Evolutionary conservation across 2,797 vertebrate genomes (phyloP), one percentile per base, ranked within the genome.

Genomic region (Poeciliopsis presidionis): DNA sequence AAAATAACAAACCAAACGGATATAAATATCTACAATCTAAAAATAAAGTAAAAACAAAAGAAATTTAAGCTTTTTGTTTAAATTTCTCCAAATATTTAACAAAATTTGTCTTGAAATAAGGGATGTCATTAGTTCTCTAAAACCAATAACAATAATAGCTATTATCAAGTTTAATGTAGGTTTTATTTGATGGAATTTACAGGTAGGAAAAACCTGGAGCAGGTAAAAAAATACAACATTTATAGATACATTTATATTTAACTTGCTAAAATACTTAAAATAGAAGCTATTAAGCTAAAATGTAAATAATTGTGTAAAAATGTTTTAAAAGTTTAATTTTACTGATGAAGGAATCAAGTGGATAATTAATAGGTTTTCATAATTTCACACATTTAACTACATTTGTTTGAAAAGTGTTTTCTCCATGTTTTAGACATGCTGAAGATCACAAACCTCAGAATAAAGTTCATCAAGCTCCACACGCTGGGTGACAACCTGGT

Each of bases 381-480:
- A n/a, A 69, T 43, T n/a, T 41, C 13, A 67, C 14, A 43, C 63
- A 67, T 67, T 5, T n/a, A 43, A 67, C 5, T 67, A 7, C 5
- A 43, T 46, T 46, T 46, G 43, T 46, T 71, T 28, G 43, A n/a
- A 46, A 71, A 28, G 2, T 7, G 22, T 45, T 67, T 61, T 73
- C 70, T 78, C 43, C 74, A n/a, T 73, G 53, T 72, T 39, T 70
- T 2, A 99, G 98, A 97, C 92, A 93, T 99, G 70, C 87, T 99
- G 88, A 98, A 97, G 92, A 99, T 99, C 94, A 99, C 98, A 2
- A 99, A 99, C 91, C 89, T 99, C 84, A 96, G 97, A 45, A 93
- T 99, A 70, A 96, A 95, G 59, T 98, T 99, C 73, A 79, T 95
- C 67, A 98, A 96, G 87, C 95, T 99, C 53, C 98, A 99, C 91